These are phyloP conservation scores for Anableps anableps DNA, from an alignment of 2,797 vertebrate species.

Conservation along the genomic window DNA sequence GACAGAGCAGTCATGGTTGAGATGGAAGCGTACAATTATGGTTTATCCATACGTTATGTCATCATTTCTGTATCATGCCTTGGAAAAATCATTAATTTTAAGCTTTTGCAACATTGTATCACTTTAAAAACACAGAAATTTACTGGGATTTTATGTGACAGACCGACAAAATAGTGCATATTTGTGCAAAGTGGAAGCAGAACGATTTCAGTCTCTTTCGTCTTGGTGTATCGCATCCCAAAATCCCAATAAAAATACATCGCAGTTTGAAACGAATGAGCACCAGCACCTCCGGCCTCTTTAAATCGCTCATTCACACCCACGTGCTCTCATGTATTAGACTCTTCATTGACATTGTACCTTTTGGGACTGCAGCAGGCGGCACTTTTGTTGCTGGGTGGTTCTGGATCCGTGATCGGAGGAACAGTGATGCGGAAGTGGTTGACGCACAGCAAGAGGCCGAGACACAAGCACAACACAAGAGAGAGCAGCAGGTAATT, in stretches of 20 bases:
- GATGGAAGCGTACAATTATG: not conserved
- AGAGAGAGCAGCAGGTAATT: slow-evolving; percentile 90
- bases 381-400: slow-evolving; percentile 84
- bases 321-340: no score
- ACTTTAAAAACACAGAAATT: not conserved
- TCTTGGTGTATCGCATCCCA: no score
- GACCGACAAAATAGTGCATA: no score
- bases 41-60: no score
- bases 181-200: no score
- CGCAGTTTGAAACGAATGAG: not conserved
- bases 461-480: slow-evolving; percentile 85
- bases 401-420: slow-evolving; percentile 76
- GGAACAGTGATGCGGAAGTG: slow-evolving; percentile 77
- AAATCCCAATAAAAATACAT: not conserved
- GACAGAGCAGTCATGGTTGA: slow-evolving; percentile 26
- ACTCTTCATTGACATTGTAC: slow-evolving; percentile 64
- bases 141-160: no score
- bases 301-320: slow-evolving; percentile 4
- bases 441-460: slow-evolving; percentile 86
- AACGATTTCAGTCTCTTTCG: no score
- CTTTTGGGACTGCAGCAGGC: slow-evolving; percentile 89
- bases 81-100: no score
- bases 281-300: not conserved
- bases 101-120: no score
- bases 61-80: no score